phyloP scores from a whole-genome alignment of 2,113 vertebrate species.

The Chitala chitala region DNA sequence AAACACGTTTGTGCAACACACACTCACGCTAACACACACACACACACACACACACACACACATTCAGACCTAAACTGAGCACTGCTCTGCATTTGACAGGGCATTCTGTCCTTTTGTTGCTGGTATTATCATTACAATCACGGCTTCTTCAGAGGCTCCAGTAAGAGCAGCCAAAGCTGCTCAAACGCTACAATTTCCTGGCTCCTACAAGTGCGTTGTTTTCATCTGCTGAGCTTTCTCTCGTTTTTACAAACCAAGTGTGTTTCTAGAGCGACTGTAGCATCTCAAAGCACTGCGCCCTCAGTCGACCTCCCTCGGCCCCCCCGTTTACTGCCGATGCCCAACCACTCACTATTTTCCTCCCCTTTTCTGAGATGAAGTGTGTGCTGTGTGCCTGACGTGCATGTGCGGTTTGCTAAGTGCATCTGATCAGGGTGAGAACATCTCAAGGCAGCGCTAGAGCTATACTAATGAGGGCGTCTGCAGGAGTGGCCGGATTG shows the following conservation, averaged over 20 bases:
- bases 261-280: too few species aligned
- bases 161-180: background rate
- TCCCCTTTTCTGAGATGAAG: too few species aligned
- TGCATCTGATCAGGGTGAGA: background rate
- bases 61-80: background rate
- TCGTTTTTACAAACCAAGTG: background rate
- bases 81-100: background rate
- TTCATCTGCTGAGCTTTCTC: background rate
- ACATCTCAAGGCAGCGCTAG: background rate
- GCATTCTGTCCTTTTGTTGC: background rate
- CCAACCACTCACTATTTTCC: background rate
- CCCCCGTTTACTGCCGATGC: background rate
- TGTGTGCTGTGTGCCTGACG: background rate
- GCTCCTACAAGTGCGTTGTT: background rate
- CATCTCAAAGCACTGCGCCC: too few species aligned
- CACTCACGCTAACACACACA: background rate
- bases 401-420: background rate
- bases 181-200: constrained; percentile 5
- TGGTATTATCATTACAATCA: constrained; percentile 4
- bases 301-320: background rate
- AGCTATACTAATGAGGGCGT: background rate
- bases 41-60: background rate
- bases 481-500: background rate
- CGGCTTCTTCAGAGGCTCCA: background rate
- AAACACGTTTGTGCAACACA: background rate